These are phyloP conservation scores for Antheraea yamamai DNA, from an alignment of 2,888 invertebrate genomes.

Conservation along the genomic window DNA sequence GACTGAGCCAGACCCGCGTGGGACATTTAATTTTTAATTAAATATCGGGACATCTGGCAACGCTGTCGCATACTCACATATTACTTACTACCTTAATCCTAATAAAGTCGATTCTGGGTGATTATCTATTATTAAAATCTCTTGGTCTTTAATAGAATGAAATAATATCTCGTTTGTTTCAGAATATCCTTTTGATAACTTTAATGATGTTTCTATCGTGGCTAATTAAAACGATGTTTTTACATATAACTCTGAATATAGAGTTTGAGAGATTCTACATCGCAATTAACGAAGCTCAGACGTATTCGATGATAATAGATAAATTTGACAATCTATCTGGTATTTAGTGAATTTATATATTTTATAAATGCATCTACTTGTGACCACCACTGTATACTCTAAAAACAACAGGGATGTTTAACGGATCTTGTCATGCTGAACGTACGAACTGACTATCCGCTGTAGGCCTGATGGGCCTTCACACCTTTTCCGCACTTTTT, in stretches of 20 bases:
- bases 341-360: not conserved
- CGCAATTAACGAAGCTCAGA: constrained; percentile 1
- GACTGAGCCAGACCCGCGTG: too few relatives aligned
- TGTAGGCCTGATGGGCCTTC: too few relatives aligned
- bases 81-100: too few relatives aligned
- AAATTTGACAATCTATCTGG: not conserved
- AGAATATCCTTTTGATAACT: not conserved
- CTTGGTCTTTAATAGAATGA: not conserved
- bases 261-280: constrained; percentile 11
- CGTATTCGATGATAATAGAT: not conserved
- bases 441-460: too few relatives aligned
- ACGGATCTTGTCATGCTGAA: not conserved
- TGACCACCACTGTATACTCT: not conserved
- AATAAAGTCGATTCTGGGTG: too few relatives aligned
- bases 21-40: too few relatives aligned
- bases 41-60: too few relatives aligned
- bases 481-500: too few relatives aligned
- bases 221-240: not conserved
- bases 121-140: not conserved
- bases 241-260: not conserved
- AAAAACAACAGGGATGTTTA: not conserved
- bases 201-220: not conserved
- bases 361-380: not conserved
- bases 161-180: not conserved
- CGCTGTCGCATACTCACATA: too few relatives aligned